These are phyloP conservation scores for Euthynnus affinis DNA, from an alignment of 2,797 vertebrate genomes.

Conservation along the genomic window DNA sequence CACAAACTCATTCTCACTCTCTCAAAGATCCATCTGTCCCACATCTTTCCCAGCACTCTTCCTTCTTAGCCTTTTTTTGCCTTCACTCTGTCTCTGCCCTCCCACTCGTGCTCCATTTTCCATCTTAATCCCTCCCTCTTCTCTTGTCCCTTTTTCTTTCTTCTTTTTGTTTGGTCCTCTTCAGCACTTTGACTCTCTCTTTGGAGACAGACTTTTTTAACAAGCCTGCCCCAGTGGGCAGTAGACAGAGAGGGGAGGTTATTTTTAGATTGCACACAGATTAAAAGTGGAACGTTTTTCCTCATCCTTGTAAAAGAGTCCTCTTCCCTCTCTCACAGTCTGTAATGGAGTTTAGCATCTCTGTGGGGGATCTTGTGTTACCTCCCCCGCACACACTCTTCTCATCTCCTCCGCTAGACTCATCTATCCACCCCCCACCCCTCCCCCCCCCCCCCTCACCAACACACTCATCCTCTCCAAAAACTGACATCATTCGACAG, in stretches of 20 bases:
- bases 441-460: constrained; percentile 26
- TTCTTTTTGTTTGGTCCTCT: constrained; percentile 67
- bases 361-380: constrained; percentile 80
- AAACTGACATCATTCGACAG: constrained; percentile 81
- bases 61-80: constrained; percentile 51
- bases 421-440: constrained; percentile 55
- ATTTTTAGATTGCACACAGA: constrained; percentile 84
- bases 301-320: constrained; percentile 82
- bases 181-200: constrained; percentile 51
- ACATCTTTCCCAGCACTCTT: constrained; percentile 57
- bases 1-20: constrained; percentile 62
- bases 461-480: constrained; percentile 79
- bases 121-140: constrained; percentile 62
- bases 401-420: constrained; percentile 67
- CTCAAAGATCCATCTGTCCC: constrained; percentile 52
- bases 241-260: constrained; percentile 72
- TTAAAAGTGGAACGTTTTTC: constrained; percentile 83
- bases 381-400: constrained; percentile 71
- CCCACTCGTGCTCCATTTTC: constrained; percentile 70
- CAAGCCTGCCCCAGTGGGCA: constrained; percentile 82
- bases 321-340: constrained; percentile 68
- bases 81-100: constrained; percentile 45
- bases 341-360: constrained; percentile 79
- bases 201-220: constrained; percentile 82
- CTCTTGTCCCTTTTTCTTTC: constrained; percentile 43